Base-by-base conservation (phyloP, 2,113 vertebrate species). In the Microcebus ravelobensis region DNA sequence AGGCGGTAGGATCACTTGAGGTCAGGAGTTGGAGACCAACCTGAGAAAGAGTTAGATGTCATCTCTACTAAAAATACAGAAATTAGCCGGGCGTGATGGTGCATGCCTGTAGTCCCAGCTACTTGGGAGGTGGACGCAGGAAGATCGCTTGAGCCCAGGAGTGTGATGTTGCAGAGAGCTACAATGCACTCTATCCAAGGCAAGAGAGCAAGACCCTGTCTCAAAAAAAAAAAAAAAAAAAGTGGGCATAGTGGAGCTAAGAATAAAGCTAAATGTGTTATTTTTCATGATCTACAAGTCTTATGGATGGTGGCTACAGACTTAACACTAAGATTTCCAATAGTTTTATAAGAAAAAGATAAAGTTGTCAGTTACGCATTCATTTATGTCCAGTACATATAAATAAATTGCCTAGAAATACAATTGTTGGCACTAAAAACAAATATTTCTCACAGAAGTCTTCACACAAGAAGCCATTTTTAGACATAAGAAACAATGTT, bases 241-340 rank as follows among this genome's bases (percentile, higher is more conserved):
- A 45, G 48, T 39, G 50, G 57, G 21, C 61, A 96, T 20, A 83
- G 6, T 36, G 20, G 21, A 91, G 27, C 5, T 76, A 94, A 20
- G 34, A 84, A 65, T 92, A 57, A 71, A 25, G 39, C 15, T 79
- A 85, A 94, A 95, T 63, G 12, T 2, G 34, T 18, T 55, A 55
- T 18, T 68, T 59, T 77, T 10, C 39, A 48, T 71, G 14, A 55
- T n/a, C 36, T 50, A 73, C 0, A 4, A 31, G 29, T 31, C 29
- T 87, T 71, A 52, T 31, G 74, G 55, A 61, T 42, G 25, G 55
- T 90, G 63, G 74, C 15, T 50, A 90, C 17, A 80, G 9, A 91
- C 68, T 90, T 80, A 90, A 74, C 18, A 95, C 39, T 84, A 92
- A 91, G 23, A 88, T 94, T 88, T 80, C 48, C 55, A 88, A 83